Base-by-base conservation (phyloP, 2,113 vertebrate genomes). In the Pagrus major region DNA sequence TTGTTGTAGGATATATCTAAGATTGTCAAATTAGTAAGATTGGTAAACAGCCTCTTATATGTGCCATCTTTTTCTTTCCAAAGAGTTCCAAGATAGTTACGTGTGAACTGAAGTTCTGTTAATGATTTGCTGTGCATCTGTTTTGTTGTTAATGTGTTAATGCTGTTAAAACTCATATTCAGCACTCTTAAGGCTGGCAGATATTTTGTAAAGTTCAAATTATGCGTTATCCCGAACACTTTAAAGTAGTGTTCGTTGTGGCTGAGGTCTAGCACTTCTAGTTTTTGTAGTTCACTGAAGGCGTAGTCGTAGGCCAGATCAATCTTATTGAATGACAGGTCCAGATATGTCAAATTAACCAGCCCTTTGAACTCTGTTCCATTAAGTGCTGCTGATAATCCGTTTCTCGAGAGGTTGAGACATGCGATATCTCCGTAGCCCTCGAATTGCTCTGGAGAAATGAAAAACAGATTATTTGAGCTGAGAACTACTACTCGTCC, bases 361-460 rank as follows among this genome's bases (percentile, higher is more conserved):
- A 94, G 73, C 0, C 47, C n/a, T 4, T 82, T 79, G 86, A 95
- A 95, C 89, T 96, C 93, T 10, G 92, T 90, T 39, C 90, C 93
- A 61, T 93, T 94, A 18, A 90, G 90, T 56, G 93, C 90, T 5
- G 89, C 63, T n/a, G 89, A 89, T 67, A 91, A 81, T 12, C 90
- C 95, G 70, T 97, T 97, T 37, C 88, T 64, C 14, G 95, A 97
- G 6, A 97, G 92, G 89, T 96, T 97, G 12, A 97, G 93, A 74
- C 95, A 96, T 23, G 88, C 75, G 42, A 96, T 93, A 33, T 95
- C 83, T 12, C 66, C 63, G 84, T 95, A 93, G 6, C 70, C 84
- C 44, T 91, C 37, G 83, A 96, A 96, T 15, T 93, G 94, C 14
- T 93, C 16, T 60, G 88, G 87, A 10, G 92, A 91, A 78, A 95